Evolutionary conservation across 2,888 invertebrate species (phyloP).

Genomic region (Malthinus flaveolus): DNA sequence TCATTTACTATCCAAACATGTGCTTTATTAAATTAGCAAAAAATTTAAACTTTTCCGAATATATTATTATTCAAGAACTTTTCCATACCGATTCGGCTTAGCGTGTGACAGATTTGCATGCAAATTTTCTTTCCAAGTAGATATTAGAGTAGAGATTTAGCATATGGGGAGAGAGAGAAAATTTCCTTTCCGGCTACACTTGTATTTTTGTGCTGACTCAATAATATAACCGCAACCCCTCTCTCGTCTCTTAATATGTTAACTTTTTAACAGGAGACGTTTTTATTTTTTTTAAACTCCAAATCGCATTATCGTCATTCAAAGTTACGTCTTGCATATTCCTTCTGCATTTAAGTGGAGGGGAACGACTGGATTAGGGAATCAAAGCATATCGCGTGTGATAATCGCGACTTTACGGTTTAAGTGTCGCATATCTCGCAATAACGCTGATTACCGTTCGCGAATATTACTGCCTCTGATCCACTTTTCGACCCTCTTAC

Average conservation of each 20-base stretch:
- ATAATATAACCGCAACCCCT: conserved; percentile 11
- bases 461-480: conserved; percentile 26
- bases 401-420: conserved; percentile 50
- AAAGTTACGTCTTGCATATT: conserved; percentile 23
- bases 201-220: conserved; percentile 26
- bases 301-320: conserved; percentile 35
- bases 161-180: conserved; percentile 39
- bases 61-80: conserved; percentile 53
- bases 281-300: conserved; percentile 21
- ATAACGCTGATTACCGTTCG: conserved; percentile 45
- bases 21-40: conserved; percentile 4
- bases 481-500: conserved; percentile 10
- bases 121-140: conserved; percentile 53
- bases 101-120: conserved; percentile 54
- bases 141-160: conserved; percentile 52
- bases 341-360: conserved; percentile 22
- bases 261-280: background rate
- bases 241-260: too few relatives aligned
- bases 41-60: conserved; percentile 23
- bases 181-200: conserved; percentile 14
- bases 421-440: conserved; percentile 43
- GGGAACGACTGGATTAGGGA: conserved; percentile 37
- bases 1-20: conserved; percentile 8
- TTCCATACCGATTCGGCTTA: conserved; percentile 52
- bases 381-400: conserved; percentile 48